phyloP scores from a whole-genome alignment of 2,888 invertebrate genomes.

The Hermaeophaga mercurialis region DNA sequence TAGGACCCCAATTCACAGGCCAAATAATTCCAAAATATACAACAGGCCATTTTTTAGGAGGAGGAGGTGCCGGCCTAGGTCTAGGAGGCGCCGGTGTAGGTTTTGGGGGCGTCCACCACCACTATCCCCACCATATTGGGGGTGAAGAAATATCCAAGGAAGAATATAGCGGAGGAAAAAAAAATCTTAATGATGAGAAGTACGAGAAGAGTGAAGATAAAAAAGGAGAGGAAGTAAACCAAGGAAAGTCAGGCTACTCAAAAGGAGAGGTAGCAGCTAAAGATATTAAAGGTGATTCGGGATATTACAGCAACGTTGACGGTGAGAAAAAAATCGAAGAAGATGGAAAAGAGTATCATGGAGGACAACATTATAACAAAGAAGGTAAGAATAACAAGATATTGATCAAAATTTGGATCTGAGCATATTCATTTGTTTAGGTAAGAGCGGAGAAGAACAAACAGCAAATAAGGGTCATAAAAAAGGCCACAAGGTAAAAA shows the following conservation, averaged over 20 bases:
- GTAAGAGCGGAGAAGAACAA: conserved; percentile 62
- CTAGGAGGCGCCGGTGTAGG: conserved; percentile 49
- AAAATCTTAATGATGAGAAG: conserved; percentile 62
- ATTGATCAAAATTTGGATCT: no score
- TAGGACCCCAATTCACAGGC: conserved; percentile 31
- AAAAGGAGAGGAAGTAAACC: conserved; percentile 62
- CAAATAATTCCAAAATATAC: conserved; percentile 22
- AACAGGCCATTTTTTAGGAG: conserved; percentile 44
- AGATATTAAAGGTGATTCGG: conserved; percentile 57
- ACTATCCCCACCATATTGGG: conserved; percentile 52
- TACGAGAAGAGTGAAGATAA: conserved; percentile 62
- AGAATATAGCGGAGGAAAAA: conserved; percentile 63
- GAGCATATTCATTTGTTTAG: conserved; percentile 32
- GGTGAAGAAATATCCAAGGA: conserved; percentile 61
- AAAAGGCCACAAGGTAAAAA: conserved; percentile 68
- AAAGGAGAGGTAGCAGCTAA: conserved; percentile 60
- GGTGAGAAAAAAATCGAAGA: conserved; percentile 65
- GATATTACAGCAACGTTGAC: conserved; percentile 63
- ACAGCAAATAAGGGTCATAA: conserved; percentile 65
- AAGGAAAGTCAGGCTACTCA: conserved; percentile 63
- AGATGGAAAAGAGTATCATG: conserved; percentile 65
- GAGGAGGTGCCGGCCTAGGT: conserved; percentile 35
- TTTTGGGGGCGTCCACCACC: conserved; percentile 40
- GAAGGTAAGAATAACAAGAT: conserved; percentile 55
- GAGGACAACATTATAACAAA: conserved; percentile 63